Evolutionary conservation across 2,113 vertebrate genomes (phyloP).

Genomic region (Dolichotis patagonum): DNA sequence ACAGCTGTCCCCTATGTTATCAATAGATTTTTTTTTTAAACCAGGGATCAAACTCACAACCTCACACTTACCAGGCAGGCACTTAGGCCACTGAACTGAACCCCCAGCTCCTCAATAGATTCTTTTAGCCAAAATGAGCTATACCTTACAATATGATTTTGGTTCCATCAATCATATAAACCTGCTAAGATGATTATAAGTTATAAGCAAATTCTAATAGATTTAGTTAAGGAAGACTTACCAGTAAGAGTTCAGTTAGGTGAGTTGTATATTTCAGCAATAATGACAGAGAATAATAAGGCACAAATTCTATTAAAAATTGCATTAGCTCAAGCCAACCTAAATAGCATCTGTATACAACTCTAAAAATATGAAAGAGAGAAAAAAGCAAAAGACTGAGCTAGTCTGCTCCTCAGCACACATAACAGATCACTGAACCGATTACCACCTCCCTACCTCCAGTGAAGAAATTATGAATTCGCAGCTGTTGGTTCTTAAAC

Average conservation of each 20-base stretch:
- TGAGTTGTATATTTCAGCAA: neutral
- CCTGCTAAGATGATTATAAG: neutral
- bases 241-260: neutral
- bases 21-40: neutral
- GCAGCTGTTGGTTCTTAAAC: slow-evolving; percentile 72
- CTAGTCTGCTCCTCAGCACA: neutral
- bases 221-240: slow-evolving; percentile 5
- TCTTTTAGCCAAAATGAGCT: neutral
- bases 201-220: neutral
- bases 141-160: neutral
- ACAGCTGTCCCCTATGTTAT: neutral
- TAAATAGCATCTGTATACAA: neutral
- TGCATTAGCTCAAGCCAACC: neutral
- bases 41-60: too few species aligned
- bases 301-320: neutral
- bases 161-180: neutral
- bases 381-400: neutral
- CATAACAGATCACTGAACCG: neutral
- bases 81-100: too few species aligned
- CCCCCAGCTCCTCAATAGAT: too few species aligned
- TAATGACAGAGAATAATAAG: slow-evolving; percentile 14
- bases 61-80: too few species aligned
- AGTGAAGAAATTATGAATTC: slow-evolving; percentile 67
- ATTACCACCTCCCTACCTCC: neutral
- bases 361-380: neutral